Evolutionary conservation across 2,888 invertebrate genomes (phyloP), one percentile per base, ranked within the genome.

Genomic region (Coleophora flavipennella): DNA sequence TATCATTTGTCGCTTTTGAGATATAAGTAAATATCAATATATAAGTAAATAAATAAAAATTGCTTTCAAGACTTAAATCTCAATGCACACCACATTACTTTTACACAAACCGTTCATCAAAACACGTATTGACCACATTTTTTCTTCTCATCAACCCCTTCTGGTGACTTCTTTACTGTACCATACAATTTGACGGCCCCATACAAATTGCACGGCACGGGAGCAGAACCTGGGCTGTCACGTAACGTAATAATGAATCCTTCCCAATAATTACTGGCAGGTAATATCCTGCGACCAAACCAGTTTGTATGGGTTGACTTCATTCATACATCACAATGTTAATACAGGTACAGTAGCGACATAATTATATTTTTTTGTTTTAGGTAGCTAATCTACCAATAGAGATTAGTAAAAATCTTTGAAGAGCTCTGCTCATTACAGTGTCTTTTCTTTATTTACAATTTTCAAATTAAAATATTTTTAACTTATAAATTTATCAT

Each of bases 181-280:
- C 20, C 20, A 20, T 62, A 57, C 64, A 65, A 62, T 64, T 59
- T 64, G 62, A 68, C 63, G 60, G 57, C 55, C 43, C 50, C 53
- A 59, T 20, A 64, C 57, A 69, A 70, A 72, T 71, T 71, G 66
- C 70, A 64, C 53, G 53, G 52, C 57, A 56, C 57, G 62, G 60
- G 62, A 57, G 57, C 54, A 53, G 55, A 53, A 57, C 62, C 43
- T 57, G 57, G 55, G 54, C 65, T 66, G 75, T 77, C 76, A 78
- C 76, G 76, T 78, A 77, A 69, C 67, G 48, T 70, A 65, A 71
- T 76, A 76, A 79, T 77, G 73, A 69, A 68, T 53, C 67, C 70
- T 62, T 62, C 62, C 58, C 58, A 70, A 71, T 78, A 79, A 79
- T 78, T 78, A 75, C 56, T 59, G 55, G 49, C 56, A 46, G 59